Evolutionary conservation across 2,797 vertebrate genomes (phyloP).

Genomic region (Schizopygopsis malacanthus): DNA sequence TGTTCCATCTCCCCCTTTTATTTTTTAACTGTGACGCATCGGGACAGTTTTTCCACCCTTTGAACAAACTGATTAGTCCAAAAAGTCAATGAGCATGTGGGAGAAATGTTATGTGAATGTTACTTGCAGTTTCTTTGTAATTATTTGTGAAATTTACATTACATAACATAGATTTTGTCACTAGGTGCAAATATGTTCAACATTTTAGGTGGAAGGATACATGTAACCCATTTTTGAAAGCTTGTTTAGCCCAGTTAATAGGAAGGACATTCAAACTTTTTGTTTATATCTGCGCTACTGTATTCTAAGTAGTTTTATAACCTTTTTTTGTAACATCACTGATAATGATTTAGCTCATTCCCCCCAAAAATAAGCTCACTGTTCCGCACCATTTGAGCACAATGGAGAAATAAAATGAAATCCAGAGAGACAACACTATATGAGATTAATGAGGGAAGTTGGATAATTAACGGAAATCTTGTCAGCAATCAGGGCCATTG

Average conservation of each 20-base stretch:
- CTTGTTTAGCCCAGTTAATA: not conserved
- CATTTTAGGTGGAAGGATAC: not conserved
- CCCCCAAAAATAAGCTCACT: not conserved
- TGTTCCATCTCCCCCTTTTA: no score
- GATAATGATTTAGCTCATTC: not conserved
- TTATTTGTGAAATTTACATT: no score
- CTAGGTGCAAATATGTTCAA: not conserved
- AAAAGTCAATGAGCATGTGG: no score
- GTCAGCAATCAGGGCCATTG: slow-evolving; percentile 36
- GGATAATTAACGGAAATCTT: slow-evolving; percentile 39
- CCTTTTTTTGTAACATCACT: not conserved
- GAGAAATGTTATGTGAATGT: no score
- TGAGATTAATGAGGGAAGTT: slow-evolving; percentile 38
- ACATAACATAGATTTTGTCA: no score
- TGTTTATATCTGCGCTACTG: not conserved
- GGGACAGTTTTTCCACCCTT: no score
- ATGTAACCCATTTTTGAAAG: not conserved
- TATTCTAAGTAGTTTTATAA: not conserved
- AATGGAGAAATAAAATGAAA: slow-evolving; percentile 42
- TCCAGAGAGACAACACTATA: slow-evolving; percentile 10
- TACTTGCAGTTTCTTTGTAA: no score
- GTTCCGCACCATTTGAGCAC: not conserved
- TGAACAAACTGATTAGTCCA: no score
- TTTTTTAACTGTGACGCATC: no score
- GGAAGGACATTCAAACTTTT: not conserved